Evolutionary conservation across 2,888 invertebrate species (phyloP), one percentile per base, ranked within the genome.

Genomic region (Ornithoptera priamus): DNA sequence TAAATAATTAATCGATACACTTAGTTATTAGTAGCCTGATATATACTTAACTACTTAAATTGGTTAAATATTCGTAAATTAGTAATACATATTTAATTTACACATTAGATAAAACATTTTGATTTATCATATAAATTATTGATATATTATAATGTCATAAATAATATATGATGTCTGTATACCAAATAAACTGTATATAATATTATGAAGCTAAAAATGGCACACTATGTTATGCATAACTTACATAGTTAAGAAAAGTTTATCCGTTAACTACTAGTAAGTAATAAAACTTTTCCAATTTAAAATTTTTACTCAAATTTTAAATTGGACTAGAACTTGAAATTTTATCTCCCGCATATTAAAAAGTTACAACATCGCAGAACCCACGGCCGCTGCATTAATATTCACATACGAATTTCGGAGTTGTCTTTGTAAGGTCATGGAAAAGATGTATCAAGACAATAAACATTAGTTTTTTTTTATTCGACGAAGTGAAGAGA

Each of bases 211-310:
- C 30, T 30, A 46, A 67, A 58, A 62, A 20, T 50, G n/a, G n/a
- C 0, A 58, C 46, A 46, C 30, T 63, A 20, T 50, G 42, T 67
- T 30, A 62, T 58, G 24, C 57, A 67, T 57, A 68, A 68, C 8
- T 68, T 68, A 30, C 58, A 58, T 36, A 30, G 57, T 58, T 57
- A 50, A 68, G 68, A 42, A 63, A 68, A 62, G 36, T 63, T 63
- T 46, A 62, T 62, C 68, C 58, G n/a, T 68, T 68, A 68, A 68
- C 68, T 50, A 68, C 42, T 24, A 68, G 58, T 68, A 63, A 68
- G 62, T 68, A 56, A 58, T 63, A 65, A 69, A 69, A 69, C 69
- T 69, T 69, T 69, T 65, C 64, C 61, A 65, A 69, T 69, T 64
- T 65, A 58, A 24, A 61, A 69, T 69, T 65, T 65, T 46, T 46